Percentiles rank a stretch among this genome's conserved stretches.
These are phyloP conservation scores for Philopedon plagiatum DNA, from an alignment of 2,888 invertebrate genomes.

Conservation along the genomic window DNA sequence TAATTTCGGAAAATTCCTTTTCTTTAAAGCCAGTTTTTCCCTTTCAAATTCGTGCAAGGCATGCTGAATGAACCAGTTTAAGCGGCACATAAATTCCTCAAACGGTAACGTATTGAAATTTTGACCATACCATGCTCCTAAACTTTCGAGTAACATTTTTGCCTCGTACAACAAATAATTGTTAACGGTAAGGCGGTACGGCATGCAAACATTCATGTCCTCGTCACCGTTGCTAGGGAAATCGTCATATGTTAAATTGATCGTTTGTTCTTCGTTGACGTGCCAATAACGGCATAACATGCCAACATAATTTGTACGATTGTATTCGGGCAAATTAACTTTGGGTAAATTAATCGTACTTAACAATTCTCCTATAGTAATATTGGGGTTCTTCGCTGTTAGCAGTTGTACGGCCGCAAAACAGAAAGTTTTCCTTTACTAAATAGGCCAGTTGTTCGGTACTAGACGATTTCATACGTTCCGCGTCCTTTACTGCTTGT, in stretches of 20 bases:
- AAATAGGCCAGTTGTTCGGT: not conserved
- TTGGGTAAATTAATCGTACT: not conserved
- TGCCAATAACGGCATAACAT: not conserved
- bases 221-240: not conserved
- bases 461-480: not conserved
- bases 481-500: not conserved
- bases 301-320: not conserved
- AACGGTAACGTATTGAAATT: not conserved
- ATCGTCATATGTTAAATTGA: not conserved
- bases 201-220: not conserved
- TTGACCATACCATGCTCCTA: not conserved
- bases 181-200: not conserved
- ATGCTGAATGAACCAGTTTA: not conserved
- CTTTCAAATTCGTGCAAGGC: not conserved
- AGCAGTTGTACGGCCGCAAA: not conserved
- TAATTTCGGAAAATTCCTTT: not conserved
- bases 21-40: no score
- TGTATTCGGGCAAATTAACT: not conserved
- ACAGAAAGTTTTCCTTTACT: constrained; percentile 1
- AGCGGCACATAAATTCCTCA: not conserved
- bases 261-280: not conserved
- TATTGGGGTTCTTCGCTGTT: not conserved
- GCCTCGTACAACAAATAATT: not conserved
- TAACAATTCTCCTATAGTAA: not conserved
- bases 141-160: not conserved